Evolutionary conservation across 2,797 vertebrate genomes (phyloP).

Genomic region (Bryconaethiops microstoma): DNA sequence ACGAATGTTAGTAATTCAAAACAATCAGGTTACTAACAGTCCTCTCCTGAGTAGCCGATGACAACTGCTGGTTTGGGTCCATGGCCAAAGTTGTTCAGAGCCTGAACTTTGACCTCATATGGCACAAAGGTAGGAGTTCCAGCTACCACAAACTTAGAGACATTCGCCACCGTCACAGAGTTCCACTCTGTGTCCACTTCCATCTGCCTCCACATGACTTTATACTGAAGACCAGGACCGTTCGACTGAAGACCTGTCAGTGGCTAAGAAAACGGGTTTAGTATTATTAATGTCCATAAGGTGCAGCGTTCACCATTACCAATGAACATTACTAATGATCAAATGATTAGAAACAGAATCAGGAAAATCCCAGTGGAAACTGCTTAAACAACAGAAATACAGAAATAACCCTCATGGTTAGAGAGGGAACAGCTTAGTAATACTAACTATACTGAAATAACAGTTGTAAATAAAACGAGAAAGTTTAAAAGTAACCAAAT

Average conservation of each 20-base stretch:
- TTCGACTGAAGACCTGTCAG: constrained; percentile 88
- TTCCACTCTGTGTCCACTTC: constrained; percentile 86
- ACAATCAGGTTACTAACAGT: constrained; percentile 83
- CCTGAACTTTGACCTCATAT: constrained; percentile 94
- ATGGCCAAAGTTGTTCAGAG: constrained; percentile 85
- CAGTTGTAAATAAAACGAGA: too few species aligned
- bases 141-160: constrained; percentile 91
- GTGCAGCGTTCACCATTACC: not conserved
- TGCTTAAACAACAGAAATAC: too few species aligned
- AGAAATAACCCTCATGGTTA: too few species aligned
- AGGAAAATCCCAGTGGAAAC: too few species aligned
- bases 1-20: not conserved
- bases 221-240: constrained; percentile 91
- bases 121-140: constrained; percentile 92
- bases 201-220: constrained; percentile 93
- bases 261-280: constrained; percentile 75
- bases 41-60: constrained; percentile 92
- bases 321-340: not conserved
- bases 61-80: constrained; percentile 83
- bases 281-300: not conserved
- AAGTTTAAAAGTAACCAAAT: too few species aligned
- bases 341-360: too few species aligned
- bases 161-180: constrained; percentile 85
- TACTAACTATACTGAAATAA: too few species aligned
- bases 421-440: too few species aligned